Percentiles rank a stretch among this genome's conserved stretches.
Conservation (phyloP, 2,113 vertebrate species). For the Marcusenius ussheri region DNA sequence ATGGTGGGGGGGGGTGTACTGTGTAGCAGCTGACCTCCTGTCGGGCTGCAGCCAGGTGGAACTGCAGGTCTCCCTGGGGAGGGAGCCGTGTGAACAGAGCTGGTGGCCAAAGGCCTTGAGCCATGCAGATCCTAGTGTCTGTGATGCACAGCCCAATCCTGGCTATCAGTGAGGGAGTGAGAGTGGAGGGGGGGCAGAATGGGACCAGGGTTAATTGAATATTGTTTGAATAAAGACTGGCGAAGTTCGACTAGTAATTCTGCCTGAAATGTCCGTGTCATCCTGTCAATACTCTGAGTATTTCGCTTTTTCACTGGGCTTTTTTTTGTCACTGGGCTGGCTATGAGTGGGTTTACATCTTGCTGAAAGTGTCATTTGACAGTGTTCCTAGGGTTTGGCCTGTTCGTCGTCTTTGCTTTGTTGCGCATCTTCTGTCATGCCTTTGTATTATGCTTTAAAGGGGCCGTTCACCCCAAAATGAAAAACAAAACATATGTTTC, state of each 20-base stretch:
- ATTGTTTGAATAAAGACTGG: neutral
- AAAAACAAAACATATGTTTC: neutral
- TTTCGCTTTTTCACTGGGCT: neutral
- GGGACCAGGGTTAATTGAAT: neutral
- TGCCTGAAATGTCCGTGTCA: neutral
- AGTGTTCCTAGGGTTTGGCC: neutral
- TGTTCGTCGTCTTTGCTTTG: neutral
- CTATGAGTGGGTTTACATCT: neutral
- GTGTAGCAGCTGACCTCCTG: neutral
- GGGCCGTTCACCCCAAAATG: neutral
- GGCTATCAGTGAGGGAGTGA: neutral
- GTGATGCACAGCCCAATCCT: neutral
- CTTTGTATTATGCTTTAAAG: neutral
- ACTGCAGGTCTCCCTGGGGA: neutral
- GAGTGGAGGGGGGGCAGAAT: neutral
- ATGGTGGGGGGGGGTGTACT: neutral
- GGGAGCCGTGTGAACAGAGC: neutral
- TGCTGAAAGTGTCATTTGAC: neutral
- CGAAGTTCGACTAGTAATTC: neutral
- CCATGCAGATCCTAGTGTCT: neutral
- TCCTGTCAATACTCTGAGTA: neutral
- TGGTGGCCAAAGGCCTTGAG: neutral
- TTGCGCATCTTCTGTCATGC: neutral
- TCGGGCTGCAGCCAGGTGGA: neutral
- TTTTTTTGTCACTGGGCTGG: neutral